phyloP scores from a whole-genome alignment of 2,888 invertebrate genomes.

The Platerodrilus igneus region DNA sequence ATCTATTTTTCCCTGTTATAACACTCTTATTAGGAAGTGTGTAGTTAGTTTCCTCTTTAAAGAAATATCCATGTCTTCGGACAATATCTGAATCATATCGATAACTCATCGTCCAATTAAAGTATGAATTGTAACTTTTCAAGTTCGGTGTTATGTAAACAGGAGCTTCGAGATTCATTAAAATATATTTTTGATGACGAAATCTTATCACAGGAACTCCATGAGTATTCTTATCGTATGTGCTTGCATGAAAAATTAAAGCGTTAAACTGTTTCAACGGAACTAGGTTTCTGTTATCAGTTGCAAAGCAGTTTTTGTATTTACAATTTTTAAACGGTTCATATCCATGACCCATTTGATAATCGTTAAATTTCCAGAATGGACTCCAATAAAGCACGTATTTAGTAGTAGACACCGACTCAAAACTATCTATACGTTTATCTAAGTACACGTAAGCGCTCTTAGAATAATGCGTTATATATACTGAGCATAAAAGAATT shows the following conservation, averaged over 20 bases:
- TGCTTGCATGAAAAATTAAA: constrained; percentile 52
- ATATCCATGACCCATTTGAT: constrained; percentile 27
- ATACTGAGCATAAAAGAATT: too few relatives aligned
- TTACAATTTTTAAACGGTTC: constrained; percentile 38
- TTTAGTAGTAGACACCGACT: too few relatives aligned
- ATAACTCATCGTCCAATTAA: constrained; percentile 57
- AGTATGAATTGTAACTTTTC: constrained; percentile 45
- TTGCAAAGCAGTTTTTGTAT: constrained; percentile 48
- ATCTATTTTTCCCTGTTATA: constrained; percentile 45
- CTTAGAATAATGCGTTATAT: too few relatives aligned
- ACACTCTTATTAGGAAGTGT: constrained; percentile 23
- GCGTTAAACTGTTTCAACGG: constrained; percentile 50
- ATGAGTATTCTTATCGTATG: constrained; percentile 27
- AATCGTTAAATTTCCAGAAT: constrained; percentile 29
- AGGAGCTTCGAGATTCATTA: constrained; percentile 50
- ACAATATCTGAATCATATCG: constrained; percentile 43
- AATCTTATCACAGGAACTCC: constrained; percentile 44
- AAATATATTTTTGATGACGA: constrained; percentile 50
- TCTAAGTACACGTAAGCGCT: too few relatives aligned
- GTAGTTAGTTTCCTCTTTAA: constrained; percentile 25
- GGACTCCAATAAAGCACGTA: constrained; percentile 33
- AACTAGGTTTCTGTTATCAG: constrained; percentile 40
- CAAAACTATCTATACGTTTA: too few relatives aligned
- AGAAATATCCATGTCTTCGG: constrained; percentile 43
- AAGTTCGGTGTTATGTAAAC: constrained; percentile 27